Conservation (phyloP, 2,113 vertebrate genomes). For the Maylandia zebra region DNA sequence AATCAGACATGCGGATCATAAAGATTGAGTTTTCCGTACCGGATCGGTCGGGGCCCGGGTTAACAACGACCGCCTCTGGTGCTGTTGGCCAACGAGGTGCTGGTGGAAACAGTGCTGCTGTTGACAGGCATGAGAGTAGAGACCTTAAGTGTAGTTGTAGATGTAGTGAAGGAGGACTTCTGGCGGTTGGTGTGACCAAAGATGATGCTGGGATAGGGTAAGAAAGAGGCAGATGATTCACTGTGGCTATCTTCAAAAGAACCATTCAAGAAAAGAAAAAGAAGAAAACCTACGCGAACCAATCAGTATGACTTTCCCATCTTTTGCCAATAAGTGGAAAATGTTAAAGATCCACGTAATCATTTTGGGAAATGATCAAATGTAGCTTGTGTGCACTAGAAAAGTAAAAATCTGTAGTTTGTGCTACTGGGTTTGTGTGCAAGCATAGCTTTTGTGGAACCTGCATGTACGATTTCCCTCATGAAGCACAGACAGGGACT, state of each 20-base stretch:
- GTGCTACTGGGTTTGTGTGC: background rate
- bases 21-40: background rate
- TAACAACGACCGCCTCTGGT: background rate
- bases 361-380: background rate
- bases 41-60: background rate
- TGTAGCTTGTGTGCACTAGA: background rate
- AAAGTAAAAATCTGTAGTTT: background rate
- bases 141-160: background rate
- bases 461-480: background rate
- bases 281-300: background rate
- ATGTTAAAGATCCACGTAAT: background rate
- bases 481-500: background rate
- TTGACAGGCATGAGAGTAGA: background rate
- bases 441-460: background rate
- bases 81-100: background rate
- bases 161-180: background rate
- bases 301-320: background rate
- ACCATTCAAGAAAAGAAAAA: background rate
- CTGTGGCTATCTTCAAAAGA: background rate
- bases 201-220: background rate
- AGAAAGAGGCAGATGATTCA: background rate
- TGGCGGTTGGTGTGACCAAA: background rate
- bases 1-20: background rate
- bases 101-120: background rate
- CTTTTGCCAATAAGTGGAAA: background rate